These are phyloP conservation scores for Holacanthus passer DNA, from an alignment of 2,113 vertebrate genomes.

Conservation along the genomic window DNA sequence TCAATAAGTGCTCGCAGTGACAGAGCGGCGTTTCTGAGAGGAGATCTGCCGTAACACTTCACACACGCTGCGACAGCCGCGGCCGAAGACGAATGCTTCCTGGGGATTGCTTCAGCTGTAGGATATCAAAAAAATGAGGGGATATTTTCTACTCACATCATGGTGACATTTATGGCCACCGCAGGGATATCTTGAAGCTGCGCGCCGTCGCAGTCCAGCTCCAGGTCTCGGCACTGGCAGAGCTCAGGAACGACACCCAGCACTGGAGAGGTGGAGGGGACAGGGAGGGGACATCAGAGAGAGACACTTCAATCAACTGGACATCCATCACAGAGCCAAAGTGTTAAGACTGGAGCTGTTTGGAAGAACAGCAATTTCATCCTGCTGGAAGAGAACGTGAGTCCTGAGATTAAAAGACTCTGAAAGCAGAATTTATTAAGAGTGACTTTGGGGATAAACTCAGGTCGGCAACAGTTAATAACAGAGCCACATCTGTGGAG, in stretches of 20 bases:
- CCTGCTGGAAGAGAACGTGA: conserved; percentile 9
- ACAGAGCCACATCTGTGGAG: not conserved
- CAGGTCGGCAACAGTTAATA: not conserved
- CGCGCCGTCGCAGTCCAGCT: conserved; percentile 90
- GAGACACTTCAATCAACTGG: conserved; percentile 6
- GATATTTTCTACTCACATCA: conserved; percentile 89
- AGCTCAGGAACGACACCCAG: conserved; percentile 85
- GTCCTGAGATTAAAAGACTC: not conserved
- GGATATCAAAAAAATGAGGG: not conserved
- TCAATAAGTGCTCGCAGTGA: not conserved
- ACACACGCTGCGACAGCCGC: conserved; percentile 12
- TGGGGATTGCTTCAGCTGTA: not conserved
- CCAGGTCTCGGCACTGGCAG: conserved; percentile 90
- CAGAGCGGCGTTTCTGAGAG: not conserved
- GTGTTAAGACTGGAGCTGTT: conserved; percentile 8
- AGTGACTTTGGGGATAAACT: not conserved
- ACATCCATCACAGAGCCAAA: not conserved
- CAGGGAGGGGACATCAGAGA: not conserved
- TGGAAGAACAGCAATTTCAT: not conserved
- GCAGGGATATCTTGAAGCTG: conserved; percentile 86
- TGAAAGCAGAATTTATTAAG: not conserved
- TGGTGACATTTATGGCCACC: conserved; percentile 91
- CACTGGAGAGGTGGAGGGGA: conserved; percentile 78
- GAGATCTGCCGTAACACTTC: not conserved
- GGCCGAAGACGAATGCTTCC: not conserved